Base-by-base conservation (phyloP, 2,888 invertebrate genomes). In the Choreutis nemorana region DNA sequence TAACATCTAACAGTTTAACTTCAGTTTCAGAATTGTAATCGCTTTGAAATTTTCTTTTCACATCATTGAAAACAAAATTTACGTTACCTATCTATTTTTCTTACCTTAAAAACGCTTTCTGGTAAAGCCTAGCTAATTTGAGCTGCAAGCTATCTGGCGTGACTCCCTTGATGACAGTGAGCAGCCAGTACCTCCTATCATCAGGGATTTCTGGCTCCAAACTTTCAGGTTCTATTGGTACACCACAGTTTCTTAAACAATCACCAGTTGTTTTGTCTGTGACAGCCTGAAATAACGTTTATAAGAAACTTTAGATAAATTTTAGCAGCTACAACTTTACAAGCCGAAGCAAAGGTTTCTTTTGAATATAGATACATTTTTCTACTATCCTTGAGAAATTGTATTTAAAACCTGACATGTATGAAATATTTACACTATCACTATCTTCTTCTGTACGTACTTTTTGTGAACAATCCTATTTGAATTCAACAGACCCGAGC, bases 81-180 rank as follows among this genome's bases (percentile, higher is more conserved):
- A 18, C 8, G 8, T 18, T 18, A 18, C 18, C 8, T 5, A 23
- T n/a, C 23, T 10, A 23, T 32, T 23, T 32, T 24, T 33, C 39
- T 44, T 62, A 87, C 89, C 91, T 86, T 35, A 88, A 82, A 57
- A 93, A 92, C 5, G 92, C 92, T 34, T 87, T 86, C 45, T 87
- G 87, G 65, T 92, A 93, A 15, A 92, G 70, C 45, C 86, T 84
- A 2, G 90, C 90, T 34, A 92, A 72, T 55, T 85, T 85, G 39
- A 88, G 78, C 62, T 90, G 90, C 23, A 92, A 75, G 49, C 87
- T 84, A 27, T 85, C 83, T 34, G 82, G 81, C 33, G 84, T 58
- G 42, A 73, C 45, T 38, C 75, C 84, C 28, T 83, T 81, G 41
- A 91, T 82, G 30, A 91, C 88, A 1, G 92, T 93, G 18, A 92